phyloP scores from a whole-genome alignment of 2,113 vertebrate species.

The Fregetta grallaria region DNA sequence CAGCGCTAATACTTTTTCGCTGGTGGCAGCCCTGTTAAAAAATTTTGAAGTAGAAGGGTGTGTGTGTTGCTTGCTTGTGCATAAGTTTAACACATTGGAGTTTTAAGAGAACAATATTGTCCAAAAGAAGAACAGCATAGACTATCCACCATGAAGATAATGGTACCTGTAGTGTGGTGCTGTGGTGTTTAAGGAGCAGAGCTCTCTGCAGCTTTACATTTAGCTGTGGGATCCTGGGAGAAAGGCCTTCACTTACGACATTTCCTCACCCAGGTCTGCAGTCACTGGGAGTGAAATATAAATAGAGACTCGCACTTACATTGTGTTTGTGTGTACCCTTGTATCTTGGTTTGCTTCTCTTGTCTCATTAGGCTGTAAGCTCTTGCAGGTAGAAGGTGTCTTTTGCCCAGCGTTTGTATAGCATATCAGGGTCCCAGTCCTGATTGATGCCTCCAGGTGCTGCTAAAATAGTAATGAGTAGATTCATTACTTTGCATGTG shows the following conservation, averaged over 20 bases:
- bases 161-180: not conserved
- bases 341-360: not conserved
- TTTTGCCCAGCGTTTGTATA: not conserved
- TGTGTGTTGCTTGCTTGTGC: not conserved
- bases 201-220: not conserved
- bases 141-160: not conserved
- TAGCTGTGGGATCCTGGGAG: not conserved
- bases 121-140: not conserved
- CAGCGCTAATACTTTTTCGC: not conserved
- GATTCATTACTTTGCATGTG: not conserved
- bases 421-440: not conserved
- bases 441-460: not conserved
- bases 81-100: not conserved
- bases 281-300: not conserved
- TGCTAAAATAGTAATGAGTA: not conserved
- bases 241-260: not conserved
- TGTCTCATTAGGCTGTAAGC: not conserved
- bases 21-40: not conserved
- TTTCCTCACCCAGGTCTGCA: not conserved
- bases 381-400: not conserved
- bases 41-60: rapidly evolving
- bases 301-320: rapidly evolving
- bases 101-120: not conserved
- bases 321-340: not conserved
- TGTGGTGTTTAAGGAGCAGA: not conserved